A percentile compares a stretch with the other conserved stretches of the same genome.
These are phyloP conservation scores for Tenebrosternarchus preto DNA, from an alignment of 2,113 vertebrate genomes.

Conservation along the genomic window DNA sequence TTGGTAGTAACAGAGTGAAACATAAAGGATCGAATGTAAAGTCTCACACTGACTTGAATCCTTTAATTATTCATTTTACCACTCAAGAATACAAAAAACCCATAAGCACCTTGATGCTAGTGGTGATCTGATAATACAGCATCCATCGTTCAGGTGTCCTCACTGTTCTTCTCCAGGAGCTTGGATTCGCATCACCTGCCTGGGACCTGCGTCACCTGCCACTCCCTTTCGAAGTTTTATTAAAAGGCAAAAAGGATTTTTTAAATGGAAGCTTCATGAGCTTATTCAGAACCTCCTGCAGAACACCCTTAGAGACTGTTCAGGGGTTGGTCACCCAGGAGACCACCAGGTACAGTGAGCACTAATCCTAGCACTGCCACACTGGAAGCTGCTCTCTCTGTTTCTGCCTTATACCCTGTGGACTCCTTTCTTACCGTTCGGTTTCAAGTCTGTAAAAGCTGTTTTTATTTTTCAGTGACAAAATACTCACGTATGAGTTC, in stretches of 20 bases:
- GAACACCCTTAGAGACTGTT: slow-evolving; percentile 25
- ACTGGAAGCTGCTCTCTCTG: slow-evolving; percentile 29
- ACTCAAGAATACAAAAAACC: background rate
- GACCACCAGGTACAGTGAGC: slow-evolving; percentile 45
- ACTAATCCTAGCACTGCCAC: slow-evolving; percentile 31
- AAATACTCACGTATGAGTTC: background rate
- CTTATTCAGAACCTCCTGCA: slow-evolving; percentile 22
- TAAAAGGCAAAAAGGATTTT: background rate
- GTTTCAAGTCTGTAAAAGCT: background rate
- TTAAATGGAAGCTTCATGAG: slow-evolving; percentile 16
- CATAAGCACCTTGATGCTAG: too few species aligned
- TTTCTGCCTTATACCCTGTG: background rate
- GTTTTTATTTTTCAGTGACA: background rate
- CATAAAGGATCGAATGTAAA: too few species aligned
- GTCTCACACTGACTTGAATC: too few species aligned
- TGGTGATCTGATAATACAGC: background rate
- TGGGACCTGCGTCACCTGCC: background rate
- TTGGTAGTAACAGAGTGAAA: too few species aligned
- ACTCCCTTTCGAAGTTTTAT: slow-evolving; percentile 5
- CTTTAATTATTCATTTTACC: background rate
- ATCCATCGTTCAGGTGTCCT: background rate
- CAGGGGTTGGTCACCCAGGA: slow-evolving; percentile 43
- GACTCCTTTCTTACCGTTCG: background rate
- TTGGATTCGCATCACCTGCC: background rate
- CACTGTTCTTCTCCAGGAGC: background rate